A percentile compares a stretch with the other conserved stretches of the same genome.
Conservation (phyloP, 2,888 invertebrate species). For the Orgyia antiqua region DNA sequence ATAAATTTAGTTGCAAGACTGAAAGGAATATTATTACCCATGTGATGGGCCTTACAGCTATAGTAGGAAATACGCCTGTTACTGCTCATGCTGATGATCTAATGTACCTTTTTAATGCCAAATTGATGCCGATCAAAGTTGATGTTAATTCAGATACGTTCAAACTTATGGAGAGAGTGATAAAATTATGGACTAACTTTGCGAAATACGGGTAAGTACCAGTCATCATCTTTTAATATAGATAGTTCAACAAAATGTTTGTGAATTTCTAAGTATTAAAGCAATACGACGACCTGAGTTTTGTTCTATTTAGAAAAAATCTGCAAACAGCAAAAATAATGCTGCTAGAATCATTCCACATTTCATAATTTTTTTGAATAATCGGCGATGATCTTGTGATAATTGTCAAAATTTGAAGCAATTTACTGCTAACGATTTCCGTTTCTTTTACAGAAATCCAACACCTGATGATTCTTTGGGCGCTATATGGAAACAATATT, state of each 20-base stretch:
- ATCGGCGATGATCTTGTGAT: no score
- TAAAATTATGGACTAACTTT: conserved; percentile 40
- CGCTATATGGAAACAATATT: conserved; percentile 27
- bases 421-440: no score
- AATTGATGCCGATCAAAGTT: conserved; percentile 14
- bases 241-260: not conserved
- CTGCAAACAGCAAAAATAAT: no score
- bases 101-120: conserved; percentile 30
- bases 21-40: conserved; percentile 31
- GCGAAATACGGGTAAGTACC: conserved; percentile 42
- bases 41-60: conserved; percentile 8
- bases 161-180: conserved; percentile 29
- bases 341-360: no score
- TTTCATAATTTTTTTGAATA: no score
- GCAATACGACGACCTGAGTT: no score
- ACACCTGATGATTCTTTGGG: conserved; percentile 30
- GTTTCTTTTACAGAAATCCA: conserved; percentile 32
- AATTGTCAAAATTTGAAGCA: no score
- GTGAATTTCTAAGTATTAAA: no score
- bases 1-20: conserved; percentile 37
- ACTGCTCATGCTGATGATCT: conserved; percentile 34
- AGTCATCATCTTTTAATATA: not conserved
- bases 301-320: no score
- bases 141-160: conserved; percentile 23
- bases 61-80: conserved; percentile 16